A percentile compares a stretch with the other conserved stretches of the same genome.
These are phyloP conservation scores for Meloidogyne floridensis DNA, from an alignment of 1,140 invertebrate genomes.

Conservation along the genomic window DNA sequence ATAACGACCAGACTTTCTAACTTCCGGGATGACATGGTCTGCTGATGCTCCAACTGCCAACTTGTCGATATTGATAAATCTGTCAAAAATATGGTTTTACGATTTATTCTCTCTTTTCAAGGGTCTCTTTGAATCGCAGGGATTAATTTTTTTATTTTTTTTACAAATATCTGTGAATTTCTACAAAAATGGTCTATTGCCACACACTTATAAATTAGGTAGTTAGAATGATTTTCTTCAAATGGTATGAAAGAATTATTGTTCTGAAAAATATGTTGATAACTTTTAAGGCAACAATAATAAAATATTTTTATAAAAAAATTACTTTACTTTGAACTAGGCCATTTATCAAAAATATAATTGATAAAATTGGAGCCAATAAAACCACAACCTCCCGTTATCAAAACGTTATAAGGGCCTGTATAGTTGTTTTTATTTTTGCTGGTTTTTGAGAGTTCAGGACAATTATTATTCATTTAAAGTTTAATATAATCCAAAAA, in stretches of 20 bases:
- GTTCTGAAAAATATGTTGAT: too few species aligned
- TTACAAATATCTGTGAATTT: neutral
- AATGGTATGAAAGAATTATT: too few species aligned
- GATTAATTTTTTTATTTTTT: too few species aligned
- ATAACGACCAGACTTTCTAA: conserved; percentile 56
- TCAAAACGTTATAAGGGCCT: conserved; percentile 17
- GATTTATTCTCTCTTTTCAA: too few species aligned
- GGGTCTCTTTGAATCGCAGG: too few species aligned
- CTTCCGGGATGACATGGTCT: conserved; percentile 47
- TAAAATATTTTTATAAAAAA: neutral
- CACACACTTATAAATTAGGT: too few species aligned
- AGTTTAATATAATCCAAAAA: neutral
- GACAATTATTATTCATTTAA: neutral
- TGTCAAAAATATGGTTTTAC: conserved; percentile 19
- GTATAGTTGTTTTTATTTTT: neutral
- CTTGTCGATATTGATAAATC: conserved; percentile 62
- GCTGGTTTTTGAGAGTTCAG: neutral
- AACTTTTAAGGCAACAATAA: too few species aligned
- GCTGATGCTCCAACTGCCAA: conserved; percentile 55
- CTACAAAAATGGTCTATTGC: too few species aligned
- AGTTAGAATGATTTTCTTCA: too few species aligned
- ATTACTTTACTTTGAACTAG: conserved; percentile 41
- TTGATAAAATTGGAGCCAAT: conserved; percentile 66
- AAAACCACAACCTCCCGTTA: conserved; percentile 60
- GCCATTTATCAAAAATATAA: conserved; percentile 60